Base-by-base conservation (phyloP, 1,140 invertebrate species). In the Linepithema humile region DNA sequence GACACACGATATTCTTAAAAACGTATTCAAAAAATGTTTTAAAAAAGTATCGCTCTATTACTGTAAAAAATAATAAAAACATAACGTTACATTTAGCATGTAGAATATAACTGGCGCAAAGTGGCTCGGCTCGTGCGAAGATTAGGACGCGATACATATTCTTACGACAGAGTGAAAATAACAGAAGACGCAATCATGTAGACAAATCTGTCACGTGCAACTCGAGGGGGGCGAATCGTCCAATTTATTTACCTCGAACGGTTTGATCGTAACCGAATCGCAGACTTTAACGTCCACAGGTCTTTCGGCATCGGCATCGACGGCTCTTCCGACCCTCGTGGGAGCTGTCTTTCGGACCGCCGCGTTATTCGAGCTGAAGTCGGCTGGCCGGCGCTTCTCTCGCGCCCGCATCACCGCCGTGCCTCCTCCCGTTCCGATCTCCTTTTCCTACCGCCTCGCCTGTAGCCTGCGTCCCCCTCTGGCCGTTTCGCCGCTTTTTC, bases 401-500 rank as follows among this genome's bases (percentile, higher is more conserved):
- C 40, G 57, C 40, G 32, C 32, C 53, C 38, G 45, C 73, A 55
- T 64, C 70, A 45, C 73, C 75, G 85, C n/a, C 48, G 60, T n/a
- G n/a, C n/a, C n/a, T n/a, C 62, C 72, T 84, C 55, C 29, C 60
- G 23, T 65, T 53, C 62, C 10, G 55, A 73, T 53, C 40, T 38
- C 48, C 55, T 67, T 57, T 69, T 43, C 53, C 60, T 75, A 29
- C 57, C 29, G n/a, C 38, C 23, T 74, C 55, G 40, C 64, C 78
- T n/a, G 40, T 75, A 38, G 69, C 26, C 40, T 55, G 77, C 83
- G 60, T 87, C 45, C 80, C 60, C 62, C 72, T 72, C 55, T 38
- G 72, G 43, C 73, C 29, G 59, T 74, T 82, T 74, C 55, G 53
- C 65, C 48, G 20, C 69, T 89, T 70, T 83, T 60, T 86, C 70